Evolutionary conservation across 2,888 invertebrate species (phyloP).

Genomic region (Megastigmus dorsalis): DNA sequence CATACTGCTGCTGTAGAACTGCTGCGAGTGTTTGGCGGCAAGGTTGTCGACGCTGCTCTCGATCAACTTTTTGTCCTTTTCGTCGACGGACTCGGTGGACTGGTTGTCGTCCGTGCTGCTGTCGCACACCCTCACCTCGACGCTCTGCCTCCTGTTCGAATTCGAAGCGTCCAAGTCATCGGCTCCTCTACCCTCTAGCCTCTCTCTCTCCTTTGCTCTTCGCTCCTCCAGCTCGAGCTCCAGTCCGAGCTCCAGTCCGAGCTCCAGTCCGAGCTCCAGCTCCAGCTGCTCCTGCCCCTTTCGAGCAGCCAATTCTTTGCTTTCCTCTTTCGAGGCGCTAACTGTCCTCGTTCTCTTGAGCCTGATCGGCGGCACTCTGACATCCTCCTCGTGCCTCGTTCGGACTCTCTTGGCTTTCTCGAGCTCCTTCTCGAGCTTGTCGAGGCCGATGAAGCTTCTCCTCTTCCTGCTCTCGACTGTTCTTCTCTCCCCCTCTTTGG

Average conservation of each 20-base stretch:
- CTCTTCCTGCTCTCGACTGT: neutral
- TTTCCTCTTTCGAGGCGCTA: slow-evolving; percentile 26
- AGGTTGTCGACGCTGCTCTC: slow-evolving; percentile 10
- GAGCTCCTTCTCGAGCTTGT: slow-evolving; percentile 27
- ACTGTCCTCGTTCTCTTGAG: slow-evolving; percentile 40
- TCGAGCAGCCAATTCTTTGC: neutral
- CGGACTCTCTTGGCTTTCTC: slow-evolving; percentile 32
- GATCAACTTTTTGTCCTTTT: slow-evolving; percentile 39
- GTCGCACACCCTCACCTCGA: slow-evolving; percentile 67
- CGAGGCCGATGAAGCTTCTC: neutral
- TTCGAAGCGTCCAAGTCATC: neutral
- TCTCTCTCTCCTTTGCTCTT: slow-evolving; percentile 38
- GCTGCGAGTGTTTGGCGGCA: neutral
- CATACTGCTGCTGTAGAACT: slow-evolving; percentile 57
- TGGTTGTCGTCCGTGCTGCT: slow-evolving; percentile 66
- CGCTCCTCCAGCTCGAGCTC: slow-evolving; percentile 34
- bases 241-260: too few relatives aligned
- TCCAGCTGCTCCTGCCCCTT: too few relatives aligned
- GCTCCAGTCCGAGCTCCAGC: too few relatives aligned
- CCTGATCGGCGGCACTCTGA: slow-evolving; percentile 50
- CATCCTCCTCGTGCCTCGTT: slow-evolving; percentile 5
- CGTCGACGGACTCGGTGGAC: slow-evolving; percentile 32
- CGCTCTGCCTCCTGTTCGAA: slow-evolving; percentile 53
- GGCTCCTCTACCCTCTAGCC: neutral
- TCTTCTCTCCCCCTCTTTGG: neutral